Evolutionary conservation across 2,797 vertebrate genomes (phyloP).

Genomic region (Myotis findleyi): DNA sequence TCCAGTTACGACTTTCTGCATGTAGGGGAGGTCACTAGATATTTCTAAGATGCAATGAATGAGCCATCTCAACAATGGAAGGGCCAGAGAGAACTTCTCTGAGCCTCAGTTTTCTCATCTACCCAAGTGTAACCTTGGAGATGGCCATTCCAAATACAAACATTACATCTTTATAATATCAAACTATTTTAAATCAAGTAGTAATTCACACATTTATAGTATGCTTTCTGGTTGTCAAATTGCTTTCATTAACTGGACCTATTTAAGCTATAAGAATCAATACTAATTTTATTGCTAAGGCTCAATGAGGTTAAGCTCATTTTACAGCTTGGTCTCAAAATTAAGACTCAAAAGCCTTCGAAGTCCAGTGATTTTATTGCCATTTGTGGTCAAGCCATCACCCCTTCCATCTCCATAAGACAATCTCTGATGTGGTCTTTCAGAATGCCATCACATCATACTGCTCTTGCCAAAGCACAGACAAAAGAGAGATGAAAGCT

Average conservation of each 20-base stretch:
- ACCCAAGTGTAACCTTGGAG: neutral
- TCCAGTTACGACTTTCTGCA: neutral
- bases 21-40: neutral
- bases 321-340: neutral
- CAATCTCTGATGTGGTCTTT: neutral
- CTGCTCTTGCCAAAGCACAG: neutral
- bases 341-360: neutral
- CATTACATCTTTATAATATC: neutral
- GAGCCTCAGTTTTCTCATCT: neutral
- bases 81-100: neutral
- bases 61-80: neutral
- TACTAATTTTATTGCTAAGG: neutral
- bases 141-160: neutral
- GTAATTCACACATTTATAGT: neutral
- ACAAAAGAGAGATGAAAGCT: neutral
- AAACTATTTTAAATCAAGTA: neutral
- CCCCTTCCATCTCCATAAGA: neutral
- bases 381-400: neutral
- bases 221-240: neutral
- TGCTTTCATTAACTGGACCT: neutral
- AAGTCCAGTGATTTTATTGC: neutral
- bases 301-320: neutral
- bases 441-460: neutral
- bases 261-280: neutral
- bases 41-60: too few species aligned